Evolutionary conservation across 2,888 invertebrate species (phyloP), one percentile per base, ranked within the genome.

Genomic region (Sesamia inferens): DNA sequence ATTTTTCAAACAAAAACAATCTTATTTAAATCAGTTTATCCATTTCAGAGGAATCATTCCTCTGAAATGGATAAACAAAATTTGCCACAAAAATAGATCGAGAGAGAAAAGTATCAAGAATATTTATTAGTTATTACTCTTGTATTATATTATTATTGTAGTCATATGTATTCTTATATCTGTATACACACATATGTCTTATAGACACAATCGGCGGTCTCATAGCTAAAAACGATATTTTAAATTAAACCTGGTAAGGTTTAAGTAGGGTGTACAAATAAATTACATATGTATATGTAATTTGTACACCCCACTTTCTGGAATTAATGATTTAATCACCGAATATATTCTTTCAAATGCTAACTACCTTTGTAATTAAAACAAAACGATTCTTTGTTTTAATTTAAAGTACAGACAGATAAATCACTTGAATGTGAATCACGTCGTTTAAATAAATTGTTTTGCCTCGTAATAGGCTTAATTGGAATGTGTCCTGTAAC

Each of bases 381-480:
- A 63, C 24, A 24, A 16, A 68, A 51, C n/a, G 47, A 14, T 58
- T 61, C 39, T 47, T 22, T 4, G 22, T 63, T 65, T 31, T 61
- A 39, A 48, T 57, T 13, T 54, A 69, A 61, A 68, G 48, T 22
- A 24, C 11, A 51, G 19, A 66, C 31, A 55, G 57, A 65, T 51
- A 61, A 61, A 58, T 74, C 51, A 69, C 64, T 61, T 51, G 11
- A 85, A 79, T 73, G 78, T 74, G 58, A 79, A 73, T 58, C 69
- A 81, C 69, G 79, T 78, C 66, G 76, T 73, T 73, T 0, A 76
- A 74, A 79, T 81, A 81, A 83, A 85, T 83, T 68, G 83, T 75
- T 76, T 81, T 74, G 48, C 48, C 65, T 77, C 63, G 24, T 66
- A 83, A 78, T 71, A 79, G 74, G 78, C 62, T 73, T 85, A 79